Evolutionary conservation across 2,113 vertebrate species (phyloP), one percentile per base, ranked within the genome.

Genomic region (Bettongia penicillata): DNA sequence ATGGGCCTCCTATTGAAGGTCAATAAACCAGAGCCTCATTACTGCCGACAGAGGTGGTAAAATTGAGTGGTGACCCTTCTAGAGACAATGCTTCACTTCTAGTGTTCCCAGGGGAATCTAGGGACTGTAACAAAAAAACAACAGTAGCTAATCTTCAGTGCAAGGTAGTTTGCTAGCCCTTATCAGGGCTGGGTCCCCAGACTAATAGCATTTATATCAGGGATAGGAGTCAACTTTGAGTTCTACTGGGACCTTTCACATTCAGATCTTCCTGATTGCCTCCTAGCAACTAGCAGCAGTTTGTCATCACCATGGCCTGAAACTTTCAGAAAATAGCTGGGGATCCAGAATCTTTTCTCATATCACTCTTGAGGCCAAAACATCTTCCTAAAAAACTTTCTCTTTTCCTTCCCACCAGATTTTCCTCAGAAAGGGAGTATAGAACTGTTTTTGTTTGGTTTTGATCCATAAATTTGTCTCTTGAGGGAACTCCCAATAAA

Each of bases 1-100:
- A 95, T 92, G 90, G 91, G 51, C 53, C 51, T 97, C 93, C 14
- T 68, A 92, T 90, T 93, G 92, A 91, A 94, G 55, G 90, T 90
- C 92, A 95, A 24, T 90, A 6, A 47, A 89, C 2, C 52, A 53
- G 89, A 96, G 57, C n/a, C 61, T 51, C 24, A 11, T 12, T 84
- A 49, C 91, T 93, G 90, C 89, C 23, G 52, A 93, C 9, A 48
- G 57, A 95, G 37, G 84, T 84, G 91, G 51, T 95, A 77, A 90
- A 93, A 94, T 95, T 95, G 77, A 51, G 84, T 61, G 48, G 11
- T 3, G 25, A 68, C 90, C 22, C 51, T 3, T 7, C 1, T 24
- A 90, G 49, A 84, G 84, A 26, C 8, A 25, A 47, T 84, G 37
- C 50, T 96, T 47, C 51, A 14, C 8, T 26, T 90, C 51, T 77